Evolutionary conservation across 2,113 vertebrate species (phyloP).

Genomic region (Ctenomys sociabilis): DNA sequence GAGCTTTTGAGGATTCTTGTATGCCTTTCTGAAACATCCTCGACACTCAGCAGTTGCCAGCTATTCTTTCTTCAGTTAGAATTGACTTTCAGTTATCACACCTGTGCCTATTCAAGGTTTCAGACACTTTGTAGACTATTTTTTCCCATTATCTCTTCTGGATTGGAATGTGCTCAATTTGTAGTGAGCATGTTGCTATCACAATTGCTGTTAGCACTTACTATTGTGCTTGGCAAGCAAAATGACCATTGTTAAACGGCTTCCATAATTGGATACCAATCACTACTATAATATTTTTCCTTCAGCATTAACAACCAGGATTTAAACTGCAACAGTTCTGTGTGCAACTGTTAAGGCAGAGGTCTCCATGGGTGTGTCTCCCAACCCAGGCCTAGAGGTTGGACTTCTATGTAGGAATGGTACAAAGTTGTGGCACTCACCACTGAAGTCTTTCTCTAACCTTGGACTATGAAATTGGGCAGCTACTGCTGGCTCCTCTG

Average conservation of each 20-base stretch:
- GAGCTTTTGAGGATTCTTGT: constrained; percentile 44
- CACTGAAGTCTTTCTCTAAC: background rate
- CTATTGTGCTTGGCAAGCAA: constrained; percentile 50
- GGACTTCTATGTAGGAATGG: background rate
- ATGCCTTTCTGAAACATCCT: constrained; percentile 29
- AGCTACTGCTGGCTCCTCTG: background rate
- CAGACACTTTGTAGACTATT: background rate
- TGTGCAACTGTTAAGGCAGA: background rate
- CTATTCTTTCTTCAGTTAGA: constrained; percentile 52
- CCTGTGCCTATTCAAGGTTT: constrained; percentile 64
- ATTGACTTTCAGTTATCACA: constrained; percentile 60
- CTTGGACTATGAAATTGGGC: background rate
- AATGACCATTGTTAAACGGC: constrained; percentile 46
- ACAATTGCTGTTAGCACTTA: constrained; percentile 46
- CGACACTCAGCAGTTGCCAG: constrained; percentile 41
- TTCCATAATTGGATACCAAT: constrained; percentile 46
- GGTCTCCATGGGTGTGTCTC: background rate
- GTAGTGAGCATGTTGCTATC: constrained; percentile 53
- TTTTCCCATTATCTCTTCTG: constrained; percentile 57
- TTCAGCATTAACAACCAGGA: background rate
- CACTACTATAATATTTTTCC: constrained; percentile 16
- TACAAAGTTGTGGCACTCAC: background rate
- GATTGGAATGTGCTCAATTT: constrained; percentile 49
- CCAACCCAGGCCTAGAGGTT: background rate
- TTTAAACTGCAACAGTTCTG: constrained; percentile 24